A percentile compares a stretch with the other conserved stretches of the same genome.
Evolutionary conservation across 2,113 vertebrate species (phyloP).

Genomic region (Perognathus longimembris): DNA sequence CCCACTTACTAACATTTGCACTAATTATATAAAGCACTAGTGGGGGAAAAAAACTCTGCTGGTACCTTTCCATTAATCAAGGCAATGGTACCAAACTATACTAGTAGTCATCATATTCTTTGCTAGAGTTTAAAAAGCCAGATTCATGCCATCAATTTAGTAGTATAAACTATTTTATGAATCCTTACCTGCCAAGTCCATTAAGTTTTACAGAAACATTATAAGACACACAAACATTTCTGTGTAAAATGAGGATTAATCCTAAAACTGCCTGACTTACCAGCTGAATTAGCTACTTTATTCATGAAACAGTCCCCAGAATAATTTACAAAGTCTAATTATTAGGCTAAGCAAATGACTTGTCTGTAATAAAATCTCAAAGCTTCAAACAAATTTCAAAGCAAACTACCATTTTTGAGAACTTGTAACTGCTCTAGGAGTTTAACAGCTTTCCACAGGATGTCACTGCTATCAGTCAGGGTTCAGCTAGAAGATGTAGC

Average conservation of each 20-base stretch:
- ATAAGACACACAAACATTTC: neutral
- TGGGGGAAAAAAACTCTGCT: neutral
- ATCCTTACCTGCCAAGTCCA: neutral
- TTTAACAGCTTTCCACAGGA: neutral
- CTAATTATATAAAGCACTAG: neutral
- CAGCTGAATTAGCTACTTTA: neutral
- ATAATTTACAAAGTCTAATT: neutral
- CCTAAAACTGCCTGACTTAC: neutral
- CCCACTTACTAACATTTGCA: neutral
- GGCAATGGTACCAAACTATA: neutral
- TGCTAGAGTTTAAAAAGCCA: neutral
- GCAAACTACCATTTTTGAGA: neutral
- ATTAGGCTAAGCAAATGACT: slow-evolving; percentile 19
- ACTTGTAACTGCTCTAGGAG: neutral
- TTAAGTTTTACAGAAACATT: neutral
- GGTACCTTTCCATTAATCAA: neutral
- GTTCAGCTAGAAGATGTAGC: slow-evolving; percentile 1
- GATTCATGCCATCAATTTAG: slow-evolving; percentile 1
- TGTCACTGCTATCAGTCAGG: neutral
- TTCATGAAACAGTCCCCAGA: neutral
- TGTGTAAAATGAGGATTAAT: neutral
- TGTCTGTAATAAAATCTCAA: neutral
- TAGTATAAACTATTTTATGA: slow-evolving; percentile 21
- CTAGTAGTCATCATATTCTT: neutral
- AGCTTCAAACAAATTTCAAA: slow-evolving; percentile 16